A percentile compares a stretch with the other conserved stretches of the same genome.
phyloP scores from a whole-genome alignment of 2,888 invertebrate species.

The Temnothorax ravouxi region DNA sequence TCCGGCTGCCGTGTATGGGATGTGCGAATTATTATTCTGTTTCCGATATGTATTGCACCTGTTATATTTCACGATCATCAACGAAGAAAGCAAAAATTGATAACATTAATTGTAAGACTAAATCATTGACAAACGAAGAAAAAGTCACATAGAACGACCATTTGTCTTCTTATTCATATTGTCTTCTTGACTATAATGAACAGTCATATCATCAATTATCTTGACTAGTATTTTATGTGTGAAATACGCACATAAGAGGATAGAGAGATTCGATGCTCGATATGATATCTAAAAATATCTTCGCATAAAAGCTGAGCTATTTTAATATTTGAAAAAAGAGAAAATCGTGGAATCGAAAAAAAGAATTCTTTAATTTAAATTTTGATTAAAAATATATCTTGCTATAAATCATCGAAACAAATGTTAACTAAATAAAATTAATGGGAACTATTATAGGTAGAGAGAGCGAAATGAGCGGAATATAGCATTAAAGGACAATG shows the following conservation, averaged over 20 bases:
- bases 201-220: too few relatives aligned
- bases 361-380: neutral
- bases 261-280: neutral
- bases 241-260: neutral
- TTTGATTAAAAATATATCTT: neutral
- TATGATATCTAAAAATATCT: neutral
- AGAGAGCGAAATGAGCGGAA: neutral
- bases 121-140: neutral
- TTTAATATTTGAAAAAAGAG: neutral
- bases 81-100: neutral
- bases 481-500: neutral
- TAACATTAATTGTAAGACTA: neutral
- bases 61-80: slow-evolving; percentile 2
- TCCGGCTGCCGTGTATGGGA: slow-evolving; percentile 75
- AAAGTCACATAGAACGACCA: neutral
- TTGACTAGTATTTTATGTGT: neutral
- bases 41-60: slow-evolving; percentile 62
- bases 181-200: slow-evolving; percentile 10
- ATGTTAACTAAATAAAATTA: slow-evolving; percentile 2
- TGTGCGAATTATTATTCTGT: slow-evolving; percentile 51
- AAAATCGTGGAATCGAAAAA: too few relatives aligned
- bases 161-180: too few relatives aligned
- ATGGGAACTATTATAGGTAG: neutral
- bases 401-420: neutral
- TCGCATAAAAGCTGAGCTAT: neutral